Percentiles rank a stretch among this genome's conserved stretches.
phyloP scores from a whole-genome alignment of 1,140 invertebrate species.

The Leptinotarsa texana region DNA sequence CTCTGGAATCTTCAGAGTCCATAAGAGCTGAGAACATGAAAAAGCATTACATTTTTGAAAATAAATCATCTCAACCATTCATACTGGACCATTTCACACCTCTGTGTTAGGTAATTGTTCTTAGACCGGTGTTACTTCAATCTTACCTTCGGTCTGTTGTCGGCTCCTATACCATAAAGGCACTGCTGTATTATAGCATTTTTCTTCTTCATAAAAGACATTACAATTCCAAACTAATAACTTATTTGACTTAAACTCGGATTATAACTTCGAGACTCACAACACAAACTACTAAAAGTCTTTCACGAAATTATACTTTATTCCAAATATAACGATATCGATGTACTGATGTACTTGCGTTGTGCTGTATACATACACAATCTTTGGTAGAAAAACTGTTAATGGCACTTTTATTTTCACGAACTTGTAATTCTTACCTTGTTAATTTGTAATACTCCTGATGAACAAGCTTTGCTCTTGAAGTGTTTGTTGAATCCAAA shows the following conservation, averaged over 20 bases:
- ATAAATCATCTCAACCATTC: neutral
- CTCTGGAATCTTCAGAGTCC: conserved; percentile 53
- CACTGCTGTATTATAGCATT: conserved; percentile 44
- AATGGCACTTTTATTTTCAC: conserved; percentile 42
- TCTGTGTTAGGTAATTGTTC: conserved; percentile 21
- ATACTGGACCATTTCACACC: conserved; percentile 21
- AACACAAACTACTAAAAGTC: conserved; percentile 49
- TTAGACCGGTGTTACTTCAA: conserved; percentile 46
- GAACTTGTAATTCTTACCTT: conserved; percentile 47
- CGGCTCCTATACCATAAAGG: conserved; percentile 47
- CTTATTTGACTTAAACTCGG: conserved; percentile 44
- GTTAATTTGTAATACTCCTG: conserved; percentile 24
- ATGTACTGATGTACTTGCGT: conserved; percentile 21
- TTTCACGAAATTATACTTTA: conserved; percentile 42
- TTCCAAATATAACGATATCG: conserved; percentile 36
- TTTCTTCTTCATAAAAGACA: conserved; percentile 44
- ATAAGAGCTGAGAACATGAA: conserved; percentile 40
- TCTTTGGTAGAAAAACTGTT: conserved; percentile 46
- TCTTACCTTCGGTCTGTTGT: conserved; percentile 48
- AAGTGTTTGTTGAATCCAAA: neutral
- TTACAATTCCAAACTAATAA: conserved; percentile 46
- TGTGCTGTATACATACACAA: conserved; percentile 28
- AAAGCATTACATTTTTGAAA: conserved; percentile 10
- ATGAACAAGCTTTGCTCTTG: conserved; percentile 16
- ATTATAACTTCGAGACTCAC: conserved; percentile 42